Percentiles rank a stretch among this genome's conserved stretches.
phyloP scores from a whole-genome alignment of 2,888 invertebrate species.

The Caradrina kadenii region DNA sequence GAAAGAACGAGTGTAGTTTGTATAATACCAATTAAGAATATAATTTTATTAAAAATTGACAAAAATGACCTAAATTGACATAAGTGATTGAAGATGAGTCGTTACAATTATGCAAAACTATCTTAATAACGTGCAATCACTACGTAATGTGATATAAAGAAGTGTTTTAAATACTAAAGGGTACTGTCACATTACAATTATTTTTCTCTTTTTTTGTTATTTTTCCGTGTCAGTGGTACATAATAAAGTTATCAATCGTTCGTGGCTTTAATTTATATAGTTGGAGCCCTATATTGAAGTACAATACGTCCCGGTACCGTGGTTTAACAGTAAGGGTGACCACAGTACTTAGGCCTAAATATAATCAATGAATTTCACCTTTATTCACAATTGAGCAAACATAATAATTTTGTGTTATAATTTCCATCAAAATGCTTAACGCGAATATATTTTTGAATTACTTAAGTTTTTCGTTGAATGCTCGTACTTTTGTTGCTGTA shows the following conservation, averaged over 20 bases:
- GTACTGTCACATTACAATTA: constrained; percentile 33
- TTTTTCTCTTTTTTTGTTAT: not conserved
- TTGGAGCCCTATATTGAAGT: no score
- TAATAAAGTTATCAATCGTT: no score
- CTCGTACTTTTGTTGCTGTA: constrained; percentile 66
- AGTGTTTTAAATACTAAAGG: constrained; percentile 31
- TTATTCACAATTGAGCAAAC: constrained; percentile 66
- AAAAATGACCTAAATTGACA: constrained; percentile 71
- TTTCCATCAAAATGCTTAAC: constrained; percentile 58
- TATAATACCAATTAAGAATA: constrained; percentile 45
- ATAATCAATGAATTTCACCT: constrained; percentile 41
- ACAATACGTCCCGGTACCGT: no score
- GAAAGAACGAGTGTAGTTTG: constrained; percentile 55
- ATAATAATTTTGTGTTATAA: constrained; percentile 55
- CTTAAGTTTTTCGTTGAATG: constrained; percentile 69
- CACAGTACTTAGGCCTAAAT: constrained; percentile 50
- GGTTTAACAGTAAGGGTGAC: no score
- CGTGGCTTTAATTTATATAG: no score
- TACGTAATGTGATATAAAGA: constrained; percentile 41
- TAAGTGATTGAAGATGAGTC: constrained; percentile 22
- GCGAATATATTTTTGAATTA: constrained; percentile 62
- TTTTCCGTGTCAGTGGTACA: constrained; percentile 45
- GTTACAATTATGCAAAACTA: constrained; percentile 35
- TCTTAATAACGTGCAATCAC: constrained; percentile 45
- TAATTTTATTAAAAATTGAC: constrained; percentile 69